Conservation (phyloP, 2,113 vertebrate genomes). For the Scopus umbretta region DNA sequence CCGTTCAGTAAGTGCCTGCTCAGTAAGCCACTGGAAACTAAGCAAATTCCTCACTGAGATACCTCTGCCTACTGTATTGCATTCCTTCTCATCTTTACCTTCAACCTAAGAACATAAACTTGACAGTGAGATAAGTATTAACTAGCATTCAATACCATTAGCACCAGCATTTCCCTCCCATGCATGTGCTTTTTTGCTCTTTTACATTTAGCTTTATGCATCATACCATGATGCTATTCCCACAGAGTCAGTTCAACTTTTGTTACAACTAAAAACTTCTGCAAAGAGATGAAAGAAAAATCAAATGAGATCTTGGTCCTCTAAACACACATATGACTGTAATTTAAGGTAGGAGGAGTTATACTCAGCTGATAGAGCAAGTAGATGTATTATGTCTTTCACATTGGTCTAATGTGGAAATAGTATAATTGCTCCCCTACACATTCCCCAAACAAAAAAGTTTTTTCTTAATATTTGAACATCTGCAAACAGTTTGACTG, state of each 20-base stretch:
- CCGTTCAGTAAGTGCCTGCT: not conserved
- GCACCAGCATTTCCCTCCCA: not conserved
- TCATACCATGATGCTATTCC: not conserved
- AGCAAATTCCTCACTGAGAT: not conserved
- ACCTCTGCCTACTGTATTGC: not conserved
- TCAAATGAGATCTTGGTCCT: not conserved
- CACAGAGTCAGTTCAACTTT: not conserved
- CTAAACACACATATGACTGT: not conserved
- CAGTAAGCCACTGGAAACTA: not conserved
- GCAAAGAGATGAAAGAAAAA: not conserved
- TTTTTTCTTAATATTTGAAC: not conserved
- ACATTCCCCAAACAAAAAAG: not conserved
- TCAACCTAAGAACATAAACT: not conserved
- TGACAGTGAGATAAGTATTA: not conserved
- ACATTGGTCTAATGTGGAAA: not conserved
- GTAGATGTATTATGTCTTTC: not conserved
- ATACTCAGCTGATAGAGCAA: not conserved
- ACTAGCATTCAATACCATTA: not conserved
- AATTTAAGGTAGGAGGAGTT: not conserved
- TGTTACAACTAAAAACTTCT: not conserved
- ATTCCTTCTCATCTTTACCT: not conserved
- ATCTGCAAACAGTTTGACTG: not conserved
- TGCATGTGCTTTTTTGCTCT: not conserved
- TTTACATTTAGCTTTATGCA: not conserved
- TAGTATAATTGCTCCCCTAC: not conserved